Base-by-base conservation (phyloP, 2,797 vertebrate genomes). In the Adelosebastes latens region DNA sequence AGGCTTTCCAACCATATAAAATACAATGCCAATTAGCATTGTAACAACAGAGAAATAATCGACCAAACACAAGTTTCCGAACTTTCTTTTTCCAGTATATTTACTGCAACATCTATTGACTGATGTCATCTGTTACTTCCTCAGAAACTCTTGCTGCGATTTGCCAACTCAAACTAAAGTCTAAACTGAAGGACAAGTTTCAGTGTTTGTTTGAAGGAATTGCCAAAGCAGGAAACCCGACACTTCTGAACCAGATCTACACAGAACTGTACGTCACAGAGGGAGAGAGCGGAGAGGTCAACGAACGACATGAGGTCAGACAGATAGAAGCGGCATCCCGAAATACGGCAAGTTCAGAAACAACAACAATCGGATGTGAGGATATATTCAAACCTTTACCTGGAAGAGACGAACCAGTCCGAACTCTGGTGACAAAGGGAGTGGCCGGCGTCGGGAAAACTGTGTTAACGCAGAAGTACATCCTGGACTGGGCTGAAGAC, bases 401-500 rank as follows among this genome's bases (percentile, higher is more conserved):
- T 12, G 66, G 22, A 18, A 55, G 31, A 75, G 56, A 67, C 11
- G 49, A 34, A 42, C 62, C 80, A 39, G 39, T 80, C 18, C 70
- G 79, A 66, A 90, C 83, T 4, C 8, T 89, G 22, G 9, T 88
- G 75, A 89, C 83, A 27, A 89, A 71, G 36, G 89, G 86, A 80
- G 84, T 77, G 5, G 82, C 82, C 52, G 75, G 82, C n/a, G 70
- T 83, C 10, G 80, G 88, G 18, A 90, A 90, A 69, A 82, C 87
- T 25, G 56, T 79, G 49, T 49, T 80, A 4, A 85, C 59, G 4
- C 75, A 87, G 69, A 89, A 89, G 60, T 90, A 14, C 72, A 81
- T 70, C 63, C 67, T 89, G 69, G 85, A 90, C 80, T 91, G 89
- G 89, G 87, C 87, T 56, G 72, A 85, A 82, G 67, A 36, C 31